Evolutionary conservation across 1,140 invertebrate genomes (phyloP), one percentile per base, ranked within the genome.

Genomic region (Mesaphorura yosii): DNA sequence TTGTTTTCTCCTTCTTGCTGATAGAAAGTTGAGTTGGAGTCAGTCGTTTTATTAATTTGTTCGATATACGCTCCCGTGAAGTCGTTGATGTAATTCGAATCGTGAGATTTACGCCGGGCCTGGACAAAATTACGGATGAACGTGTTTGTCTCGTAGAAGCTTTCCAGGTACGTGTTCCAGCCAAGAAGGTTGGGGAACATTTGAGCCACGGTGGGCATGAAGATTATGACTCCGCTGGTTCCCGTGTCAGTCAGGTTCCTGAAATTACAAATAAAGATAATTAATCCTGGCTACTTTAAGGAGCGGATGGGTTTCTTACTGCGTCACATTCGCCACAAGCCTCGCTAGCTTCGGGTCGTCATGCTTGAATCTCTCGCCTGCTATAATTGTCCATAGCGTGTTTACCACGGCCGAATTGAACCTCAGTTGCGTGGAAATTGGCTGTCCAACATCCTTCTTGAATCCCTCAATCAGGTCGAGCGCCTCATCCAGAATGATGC

Each of bases 161-260:
- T 27, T 27, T 17, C 19, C 3, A 53, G 65, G 56, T 85, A 86
- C 5, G 77, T 69, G 59, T 77, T 84, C 61, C 86, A 88, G 0
- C 85, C 85, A 2, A 82, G 84, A n/a, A 75, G 68, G 53, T 80
- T 77, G 0, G 85, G 85, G 2, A 82, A 81, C 6, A 88, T 62
- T 61, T 78, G 79, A 56, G 77, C 75, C 14, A 88, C 10, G 10
- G 10, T 10, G n/a, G 31, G 10, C 31, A 34, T 34, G n/a, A 34
- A 34, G n/a, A 34, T 34, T 10, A 34, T 34, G 10, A 34, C n/a
- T n/a, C 31, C 31, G 31, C 10, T 10, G 10, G 31, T 34, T 34
- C 31, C 31, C 10, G 31, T 34, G 10, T 34, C 31, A 10, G 31
- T 10, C 31, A 34, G n/a, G n/a, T 34, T 34, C n/a, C 31, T 34